A percentile compares a stretch with the other conserved stretches of the same genome.
These are phyloP conservation scores for Spongilla lacustris DNA, from an alignment of 37 sponge, comb jelly and placozoan species.

Conservation along the genomic window DNA sequence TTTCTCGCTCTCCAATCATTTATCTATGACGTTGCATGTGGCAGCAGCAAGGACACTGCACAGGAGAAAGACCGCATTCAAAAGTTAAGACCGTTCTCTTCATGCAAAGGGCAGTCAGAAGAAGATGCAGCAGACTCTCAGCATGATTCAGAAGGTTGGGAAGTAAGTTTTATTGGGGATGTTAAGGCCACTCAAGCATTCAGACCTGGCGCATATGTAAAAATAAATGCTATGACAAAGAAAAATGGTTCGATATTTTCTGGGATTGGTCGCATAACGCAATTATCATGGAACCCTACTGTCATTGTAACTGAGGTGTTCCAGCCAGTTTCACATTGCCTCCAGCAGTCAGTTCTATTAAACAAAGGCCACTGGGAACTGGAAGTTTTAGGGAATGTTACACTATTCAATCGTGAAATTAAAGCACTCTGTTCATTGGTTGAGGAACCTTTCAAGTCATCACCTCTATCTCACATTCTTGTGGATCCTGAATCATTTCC, in stretches of 20 bases:
- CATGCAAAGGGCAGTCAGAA: too few relatives aligned
- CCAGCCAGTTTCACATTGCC: slow-evolving; percentile 56
- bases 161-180: too few relatives aligned
- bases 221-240: slow-evolving; percentile 38
- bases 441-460: not conserved
- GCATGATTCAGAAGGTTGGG: too few relatives aligned
- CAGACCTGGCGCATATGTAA: slow-evolving; percentile 44
- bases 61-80: too few relatives aligned
- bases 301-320: slow-evolving; percentile 37
- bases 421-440: slow-evolving; percentile 28
- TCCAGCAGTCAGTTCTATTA: slow-evolving; percentile 21
- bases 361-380: slow-evolving; percentile 66
- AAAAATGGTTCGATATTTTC: slow-evolving; percentile 6
- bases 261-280: slow-evolving; percentile 51
- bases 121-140: too few relatives aligned
- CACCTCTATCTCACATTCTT: slow-evolving; percentile 15
- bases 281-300: slow-evolving; percentile 44
- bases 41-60: too few relatives aligned
- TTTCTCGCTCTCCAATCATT: slow-evolving; percentile 25
- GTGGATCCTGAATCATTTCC: slow-evolving; percentile 9
- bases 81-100: not conserved
- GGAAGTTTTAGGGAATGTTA: slow-evolving; percentile 64
- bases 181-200: not conserved
- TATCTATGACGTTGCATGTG: slow-evolving; percentile 25
- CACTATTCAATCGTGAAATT: slow-evolving; percentile 43